Evolutionary conservation across 2,113 vertebrate genomes (phyloP).

Genomic region (Coturnix japonica): DNA sequence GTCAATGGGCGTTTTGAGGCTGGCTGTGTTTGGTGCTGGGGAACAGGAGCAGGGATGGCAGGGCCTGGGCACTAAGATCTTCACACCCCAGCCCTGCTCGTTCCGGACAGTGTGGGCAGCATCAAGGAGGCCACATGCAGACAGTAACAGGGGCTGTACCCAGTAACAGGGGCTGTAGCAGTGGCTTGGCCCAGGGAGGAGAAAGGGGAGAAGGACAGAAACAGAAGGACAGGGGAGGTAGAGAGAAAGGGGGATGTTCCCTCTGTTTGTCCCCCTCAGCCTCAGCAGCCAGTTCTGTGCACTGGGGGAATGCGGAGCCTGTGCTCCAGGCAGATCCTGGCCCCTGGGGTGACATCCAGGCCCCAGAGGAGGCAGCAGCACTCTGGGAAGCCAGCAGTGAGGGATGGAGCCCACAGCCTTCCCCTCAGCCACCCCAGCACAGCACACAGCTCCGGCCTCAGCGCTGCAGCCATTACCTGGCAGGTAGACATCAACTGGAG

Average conservation of each 20-base stretch:
- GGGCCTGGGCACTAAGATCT: too few species aligned
- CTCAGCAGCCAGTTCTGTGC: neutral
- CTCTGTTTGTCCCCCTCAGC: neutral
- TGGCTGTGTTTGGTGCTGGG: neutral
- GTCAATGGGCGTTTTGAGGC: neutral
- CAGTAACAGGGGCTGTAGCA: neutral
- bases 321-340: accelerated
- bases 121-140: neutral
- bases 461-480: conserved; percentile 66
- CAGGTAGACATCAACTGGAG: conserved; percentile 81
- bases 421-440: accelerated
- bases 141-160: neutral
- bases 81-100: too few species aligned
- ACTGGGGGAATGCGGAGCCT: accelerated
- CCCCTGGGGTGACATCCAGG: neutral
- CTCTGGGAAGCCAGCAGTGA: too few species aligned
- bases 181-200: neutral
- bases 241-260: neutral
- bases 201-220: conserved; percentile 49
- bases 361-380: neutral
- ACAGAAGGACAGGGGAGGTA: conserved; percentile 26
- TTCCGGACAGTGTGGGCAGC: neutral
- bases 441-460: neutral
- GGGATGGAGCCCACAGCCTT: too few species aligned
- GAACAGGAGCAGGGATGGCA: neutral